Base-by-base conservation (phyloP, 2,888 invertebrate species). In the Hofmannophila pseudospretella region DNA sequence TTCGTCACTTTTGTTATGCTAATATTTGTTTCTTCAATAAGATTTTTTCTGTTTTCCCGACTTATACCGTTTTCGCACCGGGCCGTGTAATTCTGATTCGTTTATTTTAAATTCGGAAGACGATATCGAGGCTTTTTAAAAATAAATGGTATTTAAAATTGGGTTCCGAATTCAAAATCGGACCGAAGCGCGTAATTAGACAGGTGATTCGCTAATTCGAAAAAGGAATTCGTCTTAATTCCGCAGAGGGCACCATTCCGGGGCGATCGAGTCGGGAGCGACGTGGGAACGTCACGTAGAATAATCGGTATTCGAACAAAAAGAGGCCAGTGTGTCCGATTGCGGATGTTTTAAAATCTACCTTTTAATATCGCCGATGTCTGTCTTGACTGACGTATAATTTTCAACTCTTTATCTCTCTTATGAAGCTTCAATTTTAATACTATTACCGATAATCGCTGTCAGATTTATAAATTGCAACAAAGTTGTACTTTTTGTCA, bases 211-310 rank as follows among this genome's bases (percentile, higher is more conserved):
- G 78, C 75, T 85, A 82, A 85, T 85, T 81, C 79, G 66, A 56
- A 67, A 67, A 70, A 72, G 67, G 85, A 80, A 82, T 82, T 64
- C 75, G 70, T 67, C 72, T 73, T 70, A 67, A 71, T 72, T 68
- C 69, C 56, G 57, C 58, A 47, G 54, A 57, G 52, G 63, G 50
- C 59, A n/a, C 63, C 63, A 63, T 64, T 63, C 63, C n/a, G n/a
- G 53, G 58, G 55, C 58, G 67, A 65, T 62, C 56, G 55, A 46
- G 51, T 5, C 47, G 49, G 45, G 45, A 46, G 53, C 62, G 51
- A 68, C 77, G 85, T 86, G 85, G 79, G 86, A 86, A 86, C 76
- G 70, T 85, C 85, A 86, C 86, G 85, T 86, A 74, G 77, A 65
- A 61, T 65, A 63, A 68, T 71, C 67, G 80, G 80, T 67, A 85